phyloP scores from a whole-genome alignment of 2,888 invertebrate species.

The Idaea biselata region DNA sequence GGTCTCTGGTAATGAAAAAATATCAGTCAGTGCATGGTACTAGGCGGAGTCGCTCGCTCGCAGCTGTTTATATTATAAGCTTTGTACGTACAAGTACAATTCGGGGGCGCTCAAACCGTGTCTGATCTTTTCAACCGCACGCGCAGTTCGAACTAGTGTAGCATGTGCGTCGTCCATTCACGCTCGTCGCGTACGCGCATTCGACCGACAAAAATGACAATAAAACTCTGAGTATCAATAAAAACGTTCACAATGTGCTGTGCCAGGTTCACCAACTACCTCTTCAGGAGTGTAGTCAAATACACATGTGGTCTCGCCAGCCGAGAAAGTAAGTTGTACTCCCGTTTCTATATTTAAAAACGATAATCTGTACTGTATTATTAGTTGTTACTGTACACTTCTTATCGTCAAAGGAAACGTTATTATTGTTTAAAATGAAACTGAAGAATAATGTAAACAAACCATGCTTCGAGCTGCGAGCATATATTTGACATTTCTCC shows the following conservation, averaged over 20 bases:
- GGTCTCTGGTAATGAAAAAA: constrained; percentile 56
- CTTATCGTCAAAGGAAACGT: constrained; percentile 30
- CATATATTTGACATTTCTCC: constrained; percentile 12
- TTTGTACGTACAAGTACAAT: constrained; percentile 45
- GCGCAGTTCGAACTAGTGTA: constrained; percentile 53
- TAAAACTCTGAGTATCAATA: constrained; percentile 49
- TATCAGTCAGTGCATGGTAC: constrained; percentile 67
- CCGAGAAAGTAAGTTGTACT: constrained; percentile 70
- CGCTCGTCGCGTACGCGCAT: constrained; percentile 42
- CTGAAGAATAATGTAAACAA: constrained; percentile 16
- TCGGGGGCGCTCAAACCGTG: constrained; percentile 51
- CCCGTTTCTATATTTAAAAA: constrained; percentile 42
- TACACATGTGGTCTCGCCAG: constrained; percentile 75
- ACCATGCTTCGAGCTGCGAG: neutral
- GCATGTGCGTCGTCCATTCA: constrained; percentile 61
- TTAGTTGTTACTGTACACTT: neutral
- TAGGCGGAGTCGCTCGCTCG: constrained; percentile 46
- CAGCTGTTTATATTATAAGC: constrained; percentile 40
- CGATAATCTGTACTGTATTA: constrained; percentile 36
- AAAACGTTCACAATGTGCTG: constrained; percentile 67
- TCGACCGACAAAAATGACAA: constrained; percentile 59
- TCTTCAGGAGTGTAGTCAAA: constrained; percentile 73
- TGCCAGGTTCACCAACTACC: constrained; percentile 68
- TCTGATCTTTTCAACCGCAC: constrained; percentile 31
- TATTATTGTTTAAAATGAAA: constrained; percentile 25